These are phyloP conservation scores for Pseudomugil gertrudae DNA, from an alignment of 2,797 vertebrate genomes.

Conservation along the genomic window DNA sequence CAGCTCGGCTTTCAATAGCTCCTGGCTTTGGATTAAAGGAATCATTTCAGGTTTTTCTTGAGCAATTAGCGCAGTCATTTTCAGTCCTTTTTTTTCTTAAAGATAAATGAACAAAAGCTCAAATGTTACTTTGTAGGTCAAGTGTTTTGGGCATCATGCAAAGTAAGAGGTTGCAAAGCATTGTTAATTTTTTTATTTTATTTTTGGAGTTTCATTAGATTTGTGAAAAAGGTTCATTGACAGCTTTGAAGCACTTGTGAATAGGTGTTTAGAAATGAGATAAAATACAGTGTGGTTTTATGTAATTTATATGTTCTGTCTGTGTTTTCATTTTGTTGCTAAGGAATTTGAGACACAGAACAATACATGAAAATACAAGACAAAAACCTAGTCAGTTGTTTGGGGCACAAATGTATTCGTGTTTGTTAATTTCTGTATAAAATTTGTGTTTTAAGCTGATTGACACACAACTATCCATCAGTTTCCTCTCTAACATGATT, in stretches of 20 bases:
- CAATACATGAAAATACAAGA: neutral
- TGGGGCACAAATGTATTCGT: neutral
- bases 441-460: neutral
- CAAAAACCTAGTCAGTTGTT: neutral
- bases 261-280: neutral
- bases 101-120: constrained; percentile 23
- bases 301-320: neutral
- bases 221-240: neutral
- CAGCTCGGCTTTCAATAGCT: constrained; percentile 54
- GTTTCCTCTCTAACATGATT: no score
- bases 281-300: neutral
- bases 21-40: constrained; percentile 53
- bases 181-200: neutral
- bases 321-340: neutral
- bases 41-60: constrained; percentile 43
- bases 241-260: neutral
- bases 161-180: neutral
- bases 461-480: neutral
- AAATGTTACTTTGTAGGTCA: constrained; percentile 8
- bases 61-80: constrained; percentile 24
- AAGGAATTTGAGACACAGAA: neutral
- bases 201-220: neutral
- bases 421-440: neutral
- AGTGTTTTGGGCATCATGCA: constrained; percentile 4
- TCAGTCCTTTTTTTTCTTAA: constrained; percentile 20